Percentiles rank a stretch among this genome's conserved stretches.
Evolutionary conservation across 2,888 invertebrate species (phyloP).

Genomic region (Oxyscelio sp.): DNA sequence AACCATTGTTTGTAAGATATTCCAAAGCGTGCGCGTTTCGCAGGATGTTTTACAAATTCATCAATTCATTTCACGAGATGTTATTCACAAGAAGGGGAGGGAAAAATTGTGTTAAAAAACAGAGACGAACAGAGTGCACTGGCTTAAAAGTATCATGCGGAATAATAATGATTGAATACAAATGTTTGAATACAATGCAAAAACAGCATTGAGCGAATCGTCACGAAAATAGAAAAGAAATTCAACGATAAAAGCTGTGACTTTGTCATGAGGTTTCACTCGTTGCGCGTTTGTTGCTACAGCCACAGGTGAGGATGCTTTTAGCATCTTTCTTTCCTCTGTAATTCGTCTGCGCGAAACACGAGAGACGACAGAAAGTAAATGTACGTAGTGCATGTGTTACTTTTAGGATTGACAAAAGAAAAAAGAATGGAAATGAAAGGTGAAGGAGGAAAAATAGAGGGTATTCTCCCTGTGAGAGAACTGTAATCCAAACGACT

Average conservation of each 20-base stretch:
- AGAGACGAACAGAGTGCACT: constrained; percentile 25
- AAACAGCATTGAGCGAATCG: constrained; percentile 52
- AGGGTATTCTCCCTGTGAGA: constrained; percentile 38
- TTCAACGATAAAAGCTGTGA: constrained; percentile 61
- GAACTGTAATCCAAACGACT: constrained; percentile 80
- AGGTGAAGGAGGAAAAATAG: background rate
- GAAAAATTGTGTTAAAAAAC: constrained; percentile 51
- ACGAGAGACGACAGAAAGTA: constrained; percentile 45
- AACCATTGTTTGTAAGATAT: constrained; percentile 48
- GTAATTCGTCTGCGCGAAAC: constrained; percentile 65
- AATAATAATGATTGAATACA: constrained; percentile 72
- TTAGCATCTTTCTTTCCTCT: constrained; percentile 66
- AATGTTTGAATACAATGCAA: constrained; percentile 68
- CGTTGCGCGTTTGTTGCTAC: constrained; percentile 50
- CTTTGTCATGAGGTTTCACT: constrained; percentile 55
- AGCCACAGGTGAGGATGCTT: constrained; percentile 62
- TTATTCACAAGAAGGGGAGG: constrained; percentile 10
- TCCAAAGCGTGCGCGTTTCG: constrained; percentile 22
- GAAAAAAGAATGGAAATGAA: constrained; percentile 29
- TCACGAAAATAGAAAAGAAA: constrained; percentile 60
- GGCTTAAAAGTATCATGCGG: constrained; percentile 62
- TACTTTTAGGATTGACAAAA: constrained; percentile 51
- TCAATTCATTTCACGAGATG: constrained; percentile 58
- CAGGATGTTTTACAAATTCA: constrained; percentile 62
- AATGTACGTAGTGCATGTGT: constrained; percentile 29